phyloP scores from a whole-genome alignment of 1,140 invertebrate genomes.

The Nylanderia fulva region DNA sequence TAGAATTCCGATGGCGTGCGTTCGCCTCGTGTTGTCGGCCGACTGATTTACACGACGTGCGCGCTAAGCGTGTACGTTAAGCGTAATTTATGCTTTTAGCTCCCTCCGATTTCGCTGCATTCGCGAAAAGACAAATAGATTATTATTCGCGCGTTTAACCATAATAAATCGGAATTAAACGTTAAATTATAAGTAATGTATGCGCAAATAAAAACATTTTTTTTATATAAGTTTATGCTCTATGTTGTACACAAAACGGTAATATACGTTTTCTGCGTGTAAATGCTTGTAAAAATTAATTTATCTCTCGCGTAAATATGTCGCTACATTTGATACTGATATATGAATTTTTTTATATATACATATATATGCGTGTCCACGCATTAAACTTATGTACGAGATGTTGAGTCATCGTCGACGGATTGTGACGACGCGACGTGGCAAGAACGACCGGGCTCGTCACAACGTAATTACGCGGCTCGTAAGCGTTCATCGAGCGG shows the following conservation, averaged over 20 bases:
- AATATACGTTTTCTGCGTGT: neutral
- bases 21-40: constrained; percentile 33
- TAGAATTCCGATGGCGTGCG: constrained; percentile 67
- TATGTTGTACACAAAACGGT: neutral
- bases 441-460: constrained; percentile 43
- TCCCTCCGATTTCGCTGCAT: constrained; percentile 14
- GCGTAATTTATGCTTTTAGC: constrained; percentile 59
- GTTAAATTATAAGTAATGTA: neutral
- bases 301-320: neutral
- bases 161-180: constrained; percentile 2
- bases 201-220: neutral
- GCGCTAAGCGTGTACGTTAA: no score
- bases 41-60: constrained; percentile 70
- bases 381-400: neutral
- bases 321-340: neutral
- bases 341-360: neutral
- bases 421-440: constrained; percentile 6
- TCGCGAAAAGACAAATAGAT: neutral
- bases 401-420: constrained; percentile 34
- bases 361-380: constrained; percentile 12
- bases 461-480: constrained; percentile 83
- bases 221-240: neutral
- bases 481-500: constrained; percentile 53
- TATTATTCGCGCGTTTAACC: neutral
- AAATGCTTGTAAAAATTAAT: neutral